Percentiles rank a stretch among this genome's conserved stretches.
These are phyloP conservation scores for Malurus melanocephalus DNA, from an alignment of 2,113 vertebrate species.

Conservation along the genomic window DNA sequence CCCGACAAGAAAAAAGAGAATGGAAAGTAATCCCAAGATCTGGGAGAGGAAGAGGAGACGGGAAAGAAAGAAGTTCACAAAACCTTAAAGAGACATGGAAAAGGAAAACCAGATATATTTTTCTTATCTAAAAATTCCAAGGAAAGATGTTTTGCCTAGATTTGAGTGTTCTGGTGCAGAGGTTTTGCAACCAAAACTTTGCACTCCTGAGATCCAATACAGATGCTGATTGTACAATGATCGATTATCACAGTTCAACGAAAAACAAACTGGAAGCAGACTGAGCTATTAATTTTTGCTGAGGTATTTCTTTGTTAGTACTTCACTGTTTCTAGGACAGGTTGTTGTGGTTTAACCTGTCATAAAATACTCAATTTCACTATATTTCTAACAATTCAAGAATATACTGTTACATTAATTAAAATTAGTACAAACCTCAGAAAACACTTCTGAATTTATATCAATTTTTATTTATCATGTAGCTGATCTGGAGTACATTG, in stretches of 20 bases:
- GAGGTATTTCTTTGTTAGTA: background rate
- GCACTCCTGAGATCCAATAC: background rate
- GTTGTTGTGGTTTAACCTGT: background rate
- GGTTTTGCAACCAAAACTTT: background rate
- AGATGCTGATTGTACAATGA: background rate
- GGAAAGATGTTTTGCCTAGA: background rate
- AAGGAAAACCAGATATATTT: background rate
- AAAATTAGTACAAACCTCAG: background rate
- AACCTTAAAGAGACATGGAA: background rate
- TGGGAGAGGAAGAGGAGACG: background rate
- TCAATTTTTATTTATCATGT: background rate
- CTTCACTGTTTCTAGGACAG: background rate
- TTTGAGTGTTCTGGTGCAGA: background rate
- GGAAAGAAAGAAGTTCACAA: background rate
- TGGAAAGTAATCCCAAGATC: background rate
- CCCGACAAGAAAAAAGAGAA: background rate
- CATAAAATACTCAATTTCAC: background rate
- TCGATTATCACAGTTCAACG: background rate
- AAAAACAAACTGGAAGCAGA: background rate
- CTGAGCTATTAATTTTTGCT: background rate
- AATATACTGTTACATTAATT: background rate
- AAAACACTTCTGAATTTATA: background rate
- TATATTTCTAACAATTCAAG: background rate
- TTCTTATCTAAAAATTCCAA: background rate
- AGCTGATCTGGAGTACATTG: background rate